Conservation (phyloP, 2,113 vertebrate species). For the Syrrhaptes paradoxus region DNA sequence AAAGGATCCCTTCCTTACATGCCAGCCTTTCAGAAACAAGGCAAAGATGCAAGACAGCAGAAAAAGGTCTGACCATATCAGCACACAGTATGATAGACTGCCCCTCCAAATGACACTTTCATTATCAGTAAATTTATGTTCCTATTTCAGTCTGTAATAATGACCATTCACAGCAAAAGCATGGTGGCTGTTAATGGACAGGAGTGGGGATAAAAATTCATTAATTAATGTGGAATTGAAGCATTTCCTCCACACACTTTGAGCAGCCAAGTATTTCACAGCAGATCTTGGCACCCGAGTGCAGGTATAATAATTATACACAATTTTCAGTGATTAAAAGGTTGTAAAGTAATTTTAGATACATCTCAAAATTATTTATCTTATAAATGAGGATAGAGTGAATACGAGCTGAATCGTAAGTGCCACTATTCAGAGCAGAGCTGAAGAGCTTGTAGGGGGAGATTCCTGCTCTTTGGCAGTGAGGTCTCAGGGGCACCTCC, state of each 20-base stretch:
- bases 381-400: slow-evolving; percentile 73
- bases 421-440: slow-evolving; percentile 5
- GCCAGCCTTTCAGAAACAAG: slow-evolving; percentile 50
- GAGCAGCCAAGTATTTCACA: slow-evolving; percentile 76
- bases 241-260: slow-evolving; percentile 73
- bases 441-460: background rate
- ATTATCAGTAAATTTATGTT: slow-evolving; percentile 93
- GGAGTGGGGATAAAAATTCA: slow-evolving; percentile 80
- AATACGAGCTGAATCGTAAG: slow-evolving; percentile 55
- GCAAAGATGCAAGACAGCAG: slow-evolving; percentile 65
- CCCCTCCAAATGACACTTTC: slow-evolving; percentile 91
- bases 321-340: slow-evolving; percentile 82
- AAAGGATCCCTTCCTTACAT: slow-evolving; percentile 34
- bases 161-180: slow-evolving; percentile 84
- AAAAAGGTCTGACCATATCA: slow-evolving; percentile 75
- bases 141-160: slow-evolving; percentile 92
- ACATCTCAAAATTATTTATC: slow-evolving; percentile 80
- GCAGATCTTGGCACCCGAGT: slow-evolving; percentile 74
- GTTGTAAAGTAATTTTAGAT: slow-evolving; percentile 80
- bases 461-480: background rate
- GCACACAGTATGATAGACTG: slow-evolving; percentile 81
- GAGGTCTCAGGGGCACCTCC: background rate
- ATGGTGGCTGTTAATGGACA: slow-evolving; percentile 86
- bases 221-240: slow-evolving; percentile 87
- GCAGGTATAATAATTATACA: slow-evolving; percentile 80